Base-by-base conservation (phyloP, 2,113 vertebrate genomes). In the Macquaria ambigua region DNA sequence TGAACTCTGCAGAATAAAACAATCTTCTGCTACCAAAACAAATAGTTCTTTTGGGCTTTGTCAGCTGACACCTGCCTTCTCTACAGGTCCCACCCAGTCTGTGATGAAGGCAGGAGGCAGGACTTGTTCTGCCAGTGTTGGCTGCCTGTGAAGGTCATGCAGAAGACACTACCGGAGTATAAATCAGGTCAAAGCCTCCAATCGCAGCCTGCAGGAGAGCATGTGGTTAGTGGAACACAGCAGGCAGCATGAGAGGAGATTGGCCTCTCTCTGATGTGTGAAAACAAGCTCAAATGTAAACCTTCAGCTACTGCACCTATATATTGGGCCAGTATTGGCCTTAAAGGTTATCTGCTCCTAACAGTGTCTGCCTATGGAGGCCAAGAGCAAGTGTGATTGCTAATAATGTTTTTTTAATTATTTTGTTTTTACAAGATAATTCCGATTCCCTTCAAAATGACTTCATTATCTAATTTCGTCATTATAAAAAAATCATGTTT, bases 121-220 rank as follows among this genome's bases (percentile, higher is more conserved):
- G 37, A 69, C 75, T 75, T 7, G 28, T 18, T 25, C 52, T 10
- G 63, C 43, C 73, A 66, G 68, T 21, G 28, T 18, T 23, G 34
- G 73, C 48, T 20, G 52, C 68, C 79, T 61, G 34, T 75, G 85
- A 89, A 89, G 85, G 90, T 90, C 89, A 89, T 25, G 56, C 74
- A 73, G 72, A 75, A 85, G 71, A 86, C 89, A 87, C 67, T 75
- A 74, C 58, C 43, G 31, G 63, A 56, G 86, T 82, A 84, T 41
- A 87, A 91, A 87, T 81, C 71, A 92, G 83, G 82, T 92, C 86
- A 90, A 48, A 87, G 62, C 53, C 77, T 68, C 78, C 8, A 11
- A 50, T 73, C 59, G 77, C 37, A 74, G 78, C 73, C 68, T 77
- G 86, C 63, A 64, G 81, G 86, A 85, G 58, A 68, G 70, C 50